These are phyloP conservation scores for Puntigrus tetrazona DNA, from an alignment of 2,113 vertebrate genomes.

Conservation along the genomic window DNA sequence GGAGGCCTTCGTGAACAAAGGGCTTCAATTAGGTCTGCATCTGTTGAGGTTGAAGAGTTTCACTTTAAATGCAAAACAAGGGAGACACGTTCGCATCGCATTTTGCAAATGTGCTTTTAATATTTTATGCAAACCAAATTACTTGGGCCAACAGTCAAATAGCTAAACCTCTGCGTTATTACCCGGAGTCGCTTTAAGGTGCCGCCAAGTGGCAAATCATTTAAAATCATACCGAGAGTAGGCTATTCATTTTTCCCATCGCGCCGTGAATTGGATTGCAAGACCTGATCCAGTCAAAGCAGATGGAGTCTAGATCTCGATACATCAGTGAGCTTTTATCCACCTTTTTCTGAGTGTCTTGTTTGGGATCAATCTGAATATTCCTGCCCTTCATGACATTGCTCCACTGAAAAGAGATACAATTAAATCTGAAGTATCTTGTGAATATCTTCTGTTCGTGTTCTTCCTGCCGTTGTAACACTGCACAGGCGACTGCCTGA, in stretches of 20 bases:
- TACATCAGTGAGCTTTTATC: slow-evolving; percentile 46
- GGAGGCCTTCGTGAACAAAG: slow-evolving; percentile 20
- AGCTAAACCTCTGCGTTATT: slow-evolving; percentile 9
- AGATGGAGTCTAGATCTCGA: slow-evolving; percentile 37
- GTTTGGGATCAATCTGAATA: slow-evolving; percentile 25
- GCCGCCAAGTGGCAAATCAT: neutral
- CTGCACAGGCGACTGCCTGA: slow-evolving; percentile 51
- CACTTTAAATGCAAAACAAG: slow-evolving; percentile 36
- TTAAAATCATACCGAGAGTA: neutral
- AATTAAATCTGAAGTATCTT: slow-evolving; percentile 50
- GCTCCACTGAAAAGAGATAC: slow-evolving; percentile 39
- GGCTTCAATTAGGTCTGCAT: slow-evolving; percentile 37
- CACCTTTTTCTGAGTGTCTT: slow-evolving; percentile 43
- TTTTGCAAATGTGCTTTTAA: slow-evolving; percentile 32
- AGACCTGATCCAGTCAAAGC: slow-evolving; percentile 2
- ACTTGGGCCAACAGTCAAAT: slow-evolving; percentile 7
- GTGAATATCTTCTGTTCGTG: slow-evolving; percentile 63
- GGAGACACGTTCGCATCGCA: neutral
- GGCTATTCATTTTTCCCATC: neutral
- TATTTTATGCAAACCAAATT: slow-evolving; percentile 27
- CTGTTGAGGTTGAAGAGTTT: slow-evolving; percentile 4
- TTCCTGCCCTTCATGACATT: slow-evolving; percentile 48
- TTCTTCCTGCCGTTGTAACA: slow-evolving; percentile 52
- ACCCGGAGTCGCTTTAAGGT: neutral
- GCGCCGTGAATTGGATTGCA: neutral